Percentiles rank a stretch among this genome's conserved stretches.
phyloP scores from a whole-genome alignment of 1,140 invertebrate species.

The Orius insidiosus region DNA sequence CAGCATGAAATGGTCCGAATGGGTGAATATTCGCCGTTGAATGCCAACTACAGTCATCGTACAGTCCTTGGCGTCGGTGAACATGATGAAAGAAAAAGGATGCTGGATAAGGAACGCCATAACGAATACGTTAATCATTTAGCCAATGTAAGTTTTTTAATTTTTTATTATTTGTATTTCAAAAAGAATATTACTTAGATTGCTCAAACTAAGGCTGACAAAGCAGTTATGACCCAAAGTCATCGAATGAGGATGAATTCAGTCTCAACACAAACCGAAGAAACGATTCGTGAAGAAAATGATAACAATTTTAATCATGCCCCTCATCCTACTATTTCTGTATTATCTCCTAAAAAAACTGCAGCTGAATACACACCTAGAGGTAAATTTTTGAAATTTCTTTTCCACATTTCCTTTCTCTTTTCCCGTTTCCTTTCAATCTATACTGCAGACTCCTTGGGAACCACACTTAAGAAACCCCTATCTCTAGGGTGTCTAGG shows the following conservation, averaged over 20 bases:
- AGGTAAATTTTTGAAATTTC: too few species aligned
- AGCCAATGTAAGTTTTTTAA: neutral
- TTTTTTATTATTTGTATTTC: neutral
- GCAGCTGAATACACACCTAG: constrained; percentile 2
- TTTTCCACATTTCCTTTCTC: too few species aligned
- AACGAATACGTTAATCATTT: constrained; percentile 1
- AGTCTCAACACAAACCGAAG: constrained; percentile 3
- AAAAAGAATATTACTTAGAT: too few species aligned
- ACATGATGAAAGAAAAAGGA: constrained; percentile 5
- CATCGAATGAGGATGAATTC: neutral
- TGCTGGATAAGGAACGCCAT: constrained; percentile 2
- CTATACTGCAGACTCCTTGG: too few species aligned
- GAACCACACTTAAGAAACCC: too few species aligned
- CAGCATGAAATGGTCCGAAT: constrained; percentile 10
- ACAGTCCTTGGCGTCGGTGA: constrained; percentile 7
- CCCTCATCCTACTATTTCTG: too few species aligned
- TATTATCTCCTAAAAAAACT: neutral
- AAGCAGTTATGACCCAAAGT: constrained; percentile 3
- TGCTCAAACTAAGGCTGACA: constrained; percentile 1
- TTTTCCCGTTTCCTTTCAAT: too few species aligned
- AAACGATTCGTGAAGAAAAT: neutral
- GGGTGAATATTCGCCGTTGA: constrained; percentile 13
- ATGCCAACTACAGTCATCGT: neutral
- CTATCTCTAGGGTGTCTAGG: too few species aligned
- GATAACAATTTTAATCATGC: too few species aligned